Percentiles rank a stretch among this genome's conserved stretches.
These are phyloP conservation scores for Phlogophora meticulosa DNA, from an alignment of 2,888 invertebrate genomes.

Conservation along the genomic window DNA sequence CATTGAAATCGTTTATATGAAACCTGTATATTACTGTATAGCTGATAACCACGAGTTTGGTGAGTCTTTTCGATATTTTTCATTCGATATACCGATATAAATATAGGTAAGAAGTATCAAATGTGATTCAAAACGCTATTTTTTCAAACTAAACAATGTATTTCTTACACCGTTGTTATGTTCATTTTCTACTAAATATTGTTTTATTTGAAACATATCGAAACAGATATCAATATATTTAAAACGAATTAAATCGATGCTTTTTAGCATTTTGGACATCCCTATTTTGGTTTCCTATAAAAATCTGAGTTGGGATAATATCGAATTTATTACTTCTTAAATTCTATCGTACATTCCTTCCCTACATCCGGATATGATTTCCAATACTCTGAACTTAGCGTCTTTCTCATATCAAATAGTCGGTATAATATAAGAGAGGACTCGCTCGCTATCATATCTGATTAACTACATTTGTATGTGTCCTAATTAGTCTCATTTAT, in stretches of 20 bases:
- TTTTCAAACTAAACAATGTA: too few relatives aligned
- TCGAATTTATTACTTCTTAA: too few relatives aligned
- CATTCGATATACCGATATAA: too few relatives aligned
- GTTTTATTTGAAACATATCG: too few relatives aligned
- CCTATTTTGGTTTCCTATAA: not conserved
- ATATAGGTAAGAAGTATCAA: too few relatives aligned
- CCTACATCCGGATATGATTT: not conserved
- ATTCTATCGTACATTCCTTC: not conserved
- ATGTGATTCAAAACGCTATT: too few relatives aligned
- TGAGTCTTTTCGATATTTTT: too few relatives aligned
- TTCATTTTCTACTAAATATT: too few relatives aligned
- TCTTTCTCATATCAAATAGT: not conserved
- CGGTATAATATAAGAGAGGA: constrained; percentile 1
- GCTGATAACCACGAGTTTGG: constrained; percentile 73
- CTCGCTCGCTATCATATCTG: constrained; percentile 4
- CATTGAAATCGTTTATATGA: constrained; percentile 77
- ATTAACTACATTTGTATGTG: constrained; percentile 2
- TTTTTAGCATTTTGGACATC: too few relatives aligned
- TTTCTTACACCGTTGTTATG: too few relatives aligned
- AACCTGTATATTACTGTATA: constrained; percentile 78
- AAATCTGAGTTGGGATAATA: not conserved
- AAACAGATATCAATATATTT: too few relatives aligned
- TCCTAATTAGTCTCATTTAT: constrained; percentile 35
- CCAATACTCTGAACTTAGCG: not conserved
- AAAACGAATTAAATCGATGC: too few relatives aligned